A percentile compares a stretch with the other conserved stretches of the same genome.
These are phyloP conservation scores for Xanthia togata DNA, from an alignment of 2,888 invertebrate species.

Conservation along the genomic window DNA sequence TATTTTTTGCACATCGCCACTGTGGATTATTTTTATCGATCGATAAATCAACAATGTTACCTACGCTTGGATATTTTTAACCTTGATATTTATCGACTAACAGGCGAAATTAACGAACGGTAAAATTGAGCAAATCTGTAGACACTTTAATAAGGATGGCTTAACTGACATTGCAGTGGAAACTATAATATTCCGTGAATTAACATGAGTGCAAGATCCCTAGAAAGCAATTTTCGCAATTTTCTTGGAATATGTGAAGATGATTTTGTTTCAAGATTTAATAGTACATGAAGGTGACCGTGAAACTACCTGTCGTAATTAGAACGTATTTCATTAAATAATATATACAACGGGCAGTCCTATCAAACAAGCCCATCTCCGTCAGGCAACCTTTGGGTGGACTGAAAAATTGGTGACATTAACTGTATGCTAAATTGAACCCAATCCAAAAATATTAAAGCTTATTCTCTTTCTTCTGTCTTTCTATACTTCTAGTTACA, in stretches of 20 bases:
- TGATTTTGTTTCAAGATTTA: background rate
- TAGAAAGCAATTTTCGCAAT: background rate
- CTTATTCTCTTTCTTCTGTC: background rate
- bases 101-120: too few species aligned
- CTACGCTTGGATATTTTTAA: too few species aligned
- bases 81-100: too few species aligned
- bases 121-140: too few species aligned
- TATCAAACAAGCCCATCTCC: background rate
- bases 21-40: too few species aligned
- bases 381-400: background rate
- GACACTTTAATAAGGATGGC: background rate
- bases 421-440: background rate
- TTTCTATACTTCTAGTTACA: background rate
- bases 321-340: background rate
- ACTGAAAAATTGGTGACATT: background rate
- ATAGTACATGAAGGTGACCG: too few species aligned
- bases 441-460: background rate
- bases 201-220: background rate
- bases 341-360: background rate
- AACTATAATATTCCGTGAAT: background rate
- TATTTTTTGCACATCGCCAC: too few species aligned
- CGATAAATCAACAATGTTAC: too few species aligned
- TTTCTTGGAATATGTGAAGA: background rate
- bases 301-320: background rate
- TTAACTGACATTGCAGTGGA: background rate